phyloP scores from a whole-genome alignment of 2,113 vertebrate genomes.

The Hippocampus guttulatus region DNA sequence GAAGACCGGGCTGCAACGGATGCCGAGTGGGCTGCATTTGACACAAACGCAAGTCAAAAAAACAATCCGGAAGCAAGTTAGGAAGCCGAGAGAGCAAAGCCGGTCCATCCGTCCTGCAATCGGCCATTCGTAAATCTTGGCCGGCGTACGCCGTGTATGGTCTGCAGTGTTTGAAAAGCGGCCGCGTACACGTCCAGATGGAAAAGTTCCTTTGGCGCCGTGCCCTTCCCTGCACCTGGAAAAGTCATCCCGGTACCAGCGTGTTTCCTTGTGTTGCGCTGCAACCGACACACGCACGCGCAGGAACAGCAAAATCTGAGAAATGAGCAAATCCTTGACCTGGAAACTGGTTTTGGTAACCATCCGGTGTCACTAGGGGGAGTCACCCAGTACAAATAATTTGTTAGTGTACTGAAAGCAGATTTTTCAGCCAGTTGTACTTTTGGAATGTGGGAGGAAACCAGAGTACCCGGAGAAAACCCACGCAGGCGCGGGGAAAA shows the following conservation, averaged over 20 bases:
- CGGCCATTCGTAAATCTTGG: background rate
- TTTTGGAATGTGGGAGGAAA: no score
- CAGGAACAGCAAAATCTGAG: background rate
- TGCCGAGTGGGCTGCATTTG: background rate
- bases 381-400: no score
- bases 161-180: background rate
- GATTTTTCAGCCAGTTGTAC: background rate
- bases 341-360: background rate
- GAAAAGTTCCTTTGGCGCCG: conserved; percentile 6
- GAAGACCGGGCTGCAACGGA: background rate
- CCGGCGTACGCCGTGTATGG: no score
- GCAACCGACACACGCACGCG: background rate
- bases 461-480: no score
- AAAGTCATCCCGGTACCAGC: conserved; percentile 30
- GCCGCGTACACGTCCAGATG: background rate
- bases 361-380: background rate
- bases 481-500: no score
- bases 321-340: background rate
- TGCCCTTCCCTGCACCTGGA: conserved; percentile 43
- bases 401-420: background rate
- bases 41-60: no score
- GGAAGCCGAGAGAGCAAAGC: no score
- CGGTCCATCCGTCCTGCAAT: background rate
- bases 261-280: conserved; percentile 29
- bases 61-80: no score